Base-by-base conservation (phyloP, 2,888 invertebrate genomes). In the Arrhopalites spinosus region DNA sequence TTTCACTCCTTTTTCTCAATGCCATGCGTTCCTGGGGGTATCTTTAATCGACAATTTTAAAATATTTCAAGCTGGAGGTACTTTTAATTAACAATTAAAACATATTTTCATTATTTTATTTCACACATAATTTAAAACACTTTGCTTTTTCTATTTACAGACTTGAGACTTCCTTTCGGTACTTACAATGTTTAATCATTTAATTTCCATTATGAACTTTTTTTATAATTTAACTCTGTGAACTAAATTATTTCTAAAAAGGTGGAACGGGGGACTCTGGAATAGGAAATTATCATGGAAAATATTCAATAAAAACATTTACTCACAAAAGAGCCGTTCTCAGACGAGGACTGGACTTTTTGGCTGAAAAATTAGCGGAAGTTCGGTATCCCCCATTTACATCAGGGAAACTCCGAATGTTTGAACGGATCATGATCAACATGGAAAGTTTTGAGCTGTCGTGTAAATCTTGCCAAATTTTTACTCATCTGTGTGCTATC, bases 291-390 rank as follows among this genome's bases (percentile, higher is more conserved):
- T 98, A 98, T 87, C 98, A 98, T 86, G 99, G 98, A 75, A 92
- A 92, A 86, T 88, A 89, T 81, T 91, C 93, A 0, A 98, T 94
- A 84, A 94, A 98, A 81, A 94, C 96, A 0, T 99, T 99, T 86
- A 91, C 93, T 0, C 98, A 99, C 86, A 91, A 92, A 84, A 95
- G 96, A 86, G 83, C 87, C 5, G 86, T 87, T 45, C 83, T 88
- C 50, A 77, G 75, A 29, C 74, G 81, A 25, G 75, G 73, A n/a
- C 71, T 78, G 25, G 72, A 76, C 27, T 50, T 5, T 13, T 17
- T 80, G 0, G 74, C 76, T 56, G 81, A 81, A 56, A 79, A 79
- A 67, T 36, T 80, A 1, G 78, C 20, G 8, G 20, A 25, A 3
- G 7, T 68, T 11, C 68, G 74, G 0, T 68, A 68, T 68, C 74